Evolutionary conservation across 2,797 vertebrate genomes (phyloP).

Genomic region (Semotilus atromaculatus): DNA sequence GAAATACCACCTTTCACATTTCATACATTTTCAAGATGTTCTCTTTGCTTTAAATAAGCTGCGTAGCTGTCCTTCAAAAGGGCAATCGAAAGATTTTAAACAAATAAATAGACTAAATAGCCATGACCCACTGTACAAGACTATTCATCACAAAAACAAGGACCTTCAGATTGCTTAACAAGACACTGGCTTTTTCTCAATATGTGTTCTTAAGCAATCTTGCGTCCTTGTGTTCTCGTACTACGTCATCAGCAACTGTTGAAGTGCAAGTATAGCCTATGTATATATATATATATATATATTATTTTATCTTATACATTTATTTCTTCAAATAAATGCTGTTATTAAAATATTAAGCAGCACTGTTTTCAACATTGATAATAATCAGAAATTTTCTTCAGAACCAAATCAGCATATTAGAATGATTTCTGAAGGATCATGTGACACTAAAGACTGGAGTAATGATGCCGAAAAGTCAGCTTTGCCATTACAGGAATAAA

Average conservation of each 20-base stretch:
- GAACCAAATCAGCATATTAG: not conserved
- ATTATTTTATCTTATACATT: too few relatives aligned
- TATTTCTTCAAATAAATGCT: too few relatives aligned
- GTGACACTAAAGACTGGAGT: not conserved
- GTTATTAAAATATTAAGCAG: not conserved
- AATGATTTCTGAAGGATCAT: not conserved
- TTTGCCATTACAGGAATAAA: not conserved
- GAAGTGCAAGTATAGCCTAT: too few relatives aligned
- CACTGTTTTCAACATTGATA: too few relatives aligned
- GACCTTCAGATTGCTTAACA: not conserved
- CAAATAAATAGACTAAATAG: not conserved
- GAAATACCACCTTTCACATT: slow-evolving; percentile 14
- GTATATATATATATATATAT: too few relatives aligned
- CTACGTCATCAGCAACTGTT: too few relatives aligned
- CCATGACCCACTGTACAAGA: not conserved
- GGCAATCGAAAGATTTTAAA: not conserved
- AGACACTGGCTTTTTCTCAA: not conserved
- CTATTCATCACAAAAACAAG: not conserved
- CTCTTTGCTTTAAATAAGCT: not conserved
- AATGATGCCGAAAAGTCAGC: not conserved
- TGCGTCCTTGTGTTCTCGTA: too few relatives aligned
- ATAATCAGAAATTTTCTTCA: not conserved
- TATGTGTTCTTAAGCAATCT: too few relatives aligned
- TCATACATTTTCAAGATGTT: slow-evolving; percentile 1
- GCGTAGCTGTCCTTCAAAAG: not conserved